Percentiles rank a stretch among this genome's conserved stretches.
Conservation (phyloP, 2,888 invertebrate species). For the Dryococelus australis region DNA sequence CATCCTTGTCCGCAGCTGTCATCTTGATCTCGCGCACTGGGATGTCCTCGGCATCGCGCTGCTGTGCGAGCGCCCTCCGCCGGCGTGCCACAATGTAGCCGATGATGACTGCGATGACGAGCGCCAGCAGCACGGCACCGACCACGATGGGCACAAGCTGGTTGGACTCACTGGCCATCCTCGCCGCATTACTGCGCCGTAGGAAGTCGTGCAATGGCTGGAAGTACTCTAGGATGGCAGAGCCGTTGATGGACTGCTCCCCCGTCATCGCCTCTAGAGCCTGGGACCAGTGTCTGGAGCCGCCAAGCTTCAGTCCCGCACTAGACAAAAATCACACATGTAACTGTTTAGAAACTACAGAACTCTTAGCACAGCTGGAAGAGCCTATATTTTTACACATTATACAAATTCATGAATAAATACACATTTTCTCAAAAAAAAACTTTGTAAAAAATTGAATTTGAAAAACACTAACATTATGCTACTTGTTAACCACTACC, state of each 20-base stretch:
- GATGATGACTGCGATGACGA: slow-evolving; percentile 26
- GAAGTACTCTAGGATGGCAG: slow-evolving; percentile 61
- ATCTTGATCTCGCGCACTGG: not conserved
- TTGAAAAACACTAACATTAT: no score
- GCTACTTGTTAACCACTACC: no score
- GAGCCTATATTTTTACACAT: no score
- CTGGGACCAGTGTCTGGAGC: slow-evolving; percentile 53
- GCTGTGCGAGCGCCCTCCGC: slow-evolving; percentile 11
- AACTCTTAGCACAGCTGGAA: no score
- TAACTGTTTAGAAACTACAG: no score
- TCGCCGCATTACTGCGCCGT: not conserved
- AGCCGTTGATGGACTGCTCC: slow-evolving; percentile 56
- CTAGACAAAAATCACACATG: slow-evolving; percentile 38
- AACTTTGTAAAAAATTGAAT: no score
- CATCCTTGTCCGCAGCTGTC: not conserved
- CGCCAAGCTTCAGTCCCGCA: slow-evolving; percentile 48
- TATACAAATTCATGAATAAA: no score
- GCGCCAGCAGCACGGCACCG: slow-evolving; percentile 27
- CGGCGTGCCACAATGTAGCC: slow-evolving; percentile 30
- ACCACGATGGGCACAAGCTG: slow-evolving; percentile 32
- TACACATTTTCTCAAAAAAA: no score
- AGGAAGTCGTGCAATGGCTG: slow-evolving; percentile 58
- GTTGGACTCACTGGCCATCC: not conserved
- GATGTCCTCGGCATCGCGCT: not conserved
- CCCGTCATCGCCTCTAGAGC: slow-evolving; percentile 58